phyloP scores from a whole-genome alignment of 1,140 invertebrate species.

The Danaus plexippus region DNA sequence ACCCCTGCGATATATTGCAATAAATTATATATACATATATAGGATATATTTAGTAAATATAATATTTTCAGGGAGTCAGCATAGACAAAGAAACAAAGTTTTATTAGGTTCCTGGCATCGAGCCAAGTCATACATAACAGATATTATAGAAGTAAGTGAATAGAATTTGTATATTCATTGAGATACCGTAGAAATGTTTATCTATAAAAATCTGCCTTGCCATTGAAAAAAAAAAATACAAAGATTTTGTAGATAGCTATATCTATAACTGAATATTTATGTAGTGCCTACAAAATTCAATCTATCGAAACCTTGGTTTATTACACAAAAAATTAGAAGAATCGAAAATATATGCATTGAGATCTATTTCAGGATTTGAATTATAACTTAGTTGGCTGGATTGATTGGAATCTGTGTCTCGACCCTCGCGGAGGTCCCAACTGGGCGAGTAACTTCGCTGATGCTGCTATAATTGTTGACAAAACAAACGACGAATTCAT shows the following conservation, averaged over 20 bases:
- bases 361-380: slow-evolving; percentile 4
- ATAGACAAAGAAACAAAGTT: slow-evolving; percentile 32
- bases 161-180: slow-evolving; percentile 3
- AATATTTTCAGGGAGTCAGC: slow-evolving; percentile 30
- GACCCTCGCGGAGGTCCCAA: slow-evolving; percentile 7
- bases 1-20: no score
- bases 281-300: no score
- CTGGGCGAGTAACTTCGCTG: slow-evolving; percentile 8
- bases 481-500: slow-evolving; percentile 5
- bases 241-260: neutral
- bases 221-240: slow-evolving; percentile 73
- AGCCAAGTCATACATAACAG: slow-evolving; percentile 77
- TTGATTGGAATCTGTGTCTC: slow-evolving; percentile 11
- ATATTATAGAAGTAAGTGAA: slow-evolving; percentile 78
- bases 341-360: no score
- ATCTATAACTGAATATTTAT: no score
- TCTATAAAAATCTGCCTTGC: slow-evolving; percentile 40
- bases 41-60: slow-evolving; percentile 24
- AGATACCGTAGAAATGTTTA: neutral
- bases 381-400: slow-evolving; percentile 3
- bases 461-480: slow-evolving; percentile 3
- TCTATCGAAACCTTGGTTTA: no score
- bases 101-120: slow-evolving; percentile 80
- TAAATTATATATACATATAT: neutral
- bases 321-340: no score